Conservation (phyloP, 2,888 invertebrate species). For the Sisyra nigra region DNA sequence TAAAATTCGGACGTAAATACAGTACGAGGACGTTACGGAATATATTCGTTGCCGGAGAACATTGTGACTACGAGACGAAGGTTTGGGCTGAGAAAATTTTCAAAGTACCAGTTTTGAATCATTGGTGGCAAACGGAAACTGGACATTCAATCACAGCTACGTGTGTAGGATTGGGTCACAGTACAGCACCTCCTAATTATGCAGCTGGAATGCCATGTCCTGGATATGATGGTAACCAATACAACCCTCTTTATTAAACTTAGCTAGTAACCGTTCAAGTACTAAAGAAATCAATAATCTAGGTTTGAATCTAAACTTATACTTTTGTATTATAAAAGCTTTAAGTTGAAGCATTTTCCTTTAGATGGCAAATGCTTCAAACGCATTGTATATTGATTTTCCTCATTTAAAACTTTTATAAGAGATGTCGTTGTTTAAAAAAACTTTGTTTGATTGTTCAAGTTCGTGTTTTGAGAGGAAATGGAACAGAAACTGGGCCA, state of each 20-base stretch:
- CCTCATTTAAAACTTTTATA: too few species aligned
- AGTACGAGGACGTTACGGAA: conserved; percentile 50
- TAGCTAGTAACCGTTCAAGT: neutral
- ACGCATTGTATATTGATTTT: too few species aligned
- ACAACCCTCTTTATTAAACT: neutral
- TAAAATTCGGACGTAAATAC: conserved; percentile 50
- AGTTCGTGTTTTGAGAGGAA: conserved; percentile 50
- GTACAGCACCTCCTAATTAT: conserved; percentile 50
- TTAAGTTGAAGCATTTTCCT: too few species aligned
- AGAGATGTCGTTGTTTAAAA: too few species aligned
- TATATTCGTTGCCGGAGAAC: conserved; percentile 81
- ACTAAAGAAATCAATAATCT: neutral
- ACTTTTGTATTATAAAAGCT: too few species aligned
- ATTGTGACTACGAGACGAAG: conserved; percentile 83
- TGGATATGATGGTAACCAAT: conserved; percentile 75
- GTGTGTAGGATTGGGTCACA: conserved; percentile 61
- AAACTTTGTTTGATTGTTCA: too few species aligned
- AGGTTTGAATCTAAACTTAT: too few species aligned
- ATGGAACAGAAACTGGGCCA: conserved; percentile 49
- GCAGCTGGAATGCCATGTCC: conserved; percentile 77
- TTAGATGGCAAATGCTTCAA: too few species aligned
- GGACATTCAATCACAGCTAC: conserved; percentile 81
- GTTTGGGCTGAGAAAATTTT: conserved; percentile 55
- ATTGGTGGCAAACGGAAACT: conserved; percentile 97
- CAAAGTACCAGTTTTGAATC: conserved; percentile 65